Conservation (phyloP, 2,888 invertebrate species). For the Nomada fabriciana region DNA sequence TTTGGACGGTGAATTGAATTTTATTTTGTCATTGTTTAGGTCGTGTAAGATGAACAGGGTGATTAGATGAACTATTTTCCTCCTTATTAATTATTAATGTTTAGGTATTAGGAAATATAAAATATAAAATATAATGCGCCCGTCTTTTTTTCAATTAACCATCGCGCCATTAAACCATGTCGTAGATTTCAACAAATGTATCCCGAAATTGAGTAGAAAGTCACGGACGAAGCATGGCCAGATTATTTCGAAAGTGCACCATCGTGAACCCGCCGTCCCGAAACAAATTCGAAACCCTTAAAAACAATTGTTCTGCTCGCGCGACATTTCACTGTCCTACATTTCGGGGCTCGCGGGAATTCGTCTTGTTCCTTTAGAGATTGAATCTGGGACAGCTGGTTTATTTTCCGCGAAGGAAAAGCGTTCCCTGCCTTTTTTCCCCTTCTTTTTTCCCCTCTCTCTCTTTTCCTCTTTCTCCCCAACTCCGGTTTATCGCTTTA, state of each 20-base stretch:
- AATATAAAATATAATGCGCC: too few species aligned
- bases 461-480: not conserved
- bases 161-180: not conserved
- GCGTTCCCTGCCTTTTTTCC: slow-evolving; percentile 1
- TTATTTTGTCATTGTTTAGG: too few species aligned
- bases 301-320: slow-evolving; percentile 44
- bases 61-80: too few species aligned
- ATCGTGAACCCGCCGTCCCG: slow-evolving; percentile 1
- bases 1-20: too few species aligned
- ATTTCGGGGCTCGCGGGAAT: slow-evolving; percentile 51
- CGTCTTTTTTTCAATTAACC: not conserved
- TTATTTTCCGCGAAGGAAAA: slow-evolving; percentile 53
- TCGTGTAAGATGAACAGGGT: too few species aligned
- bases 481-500: slow-evolving; percentile 43
- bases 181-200: not conserved
- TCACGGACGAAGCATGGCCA: not conserved
- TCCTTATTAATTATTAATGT: too few species aligned
- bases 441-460: too few species aligned
- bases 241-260: not conserved
- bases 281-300: slow-evolving; percentile 37
- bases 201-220: slow-evolving; percentile 6
- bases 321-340: slow-evolving; percentile 43
- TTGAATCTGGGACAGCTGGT: slow-evolving; percentile 55
- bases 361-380: slow-evolving; percentile 48
- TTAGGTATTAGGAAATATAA: too few species aligned